Base-by-base conservation (phyloP, 1,140 invertebrate species). In the Lasaia peninsularis region DNA sequence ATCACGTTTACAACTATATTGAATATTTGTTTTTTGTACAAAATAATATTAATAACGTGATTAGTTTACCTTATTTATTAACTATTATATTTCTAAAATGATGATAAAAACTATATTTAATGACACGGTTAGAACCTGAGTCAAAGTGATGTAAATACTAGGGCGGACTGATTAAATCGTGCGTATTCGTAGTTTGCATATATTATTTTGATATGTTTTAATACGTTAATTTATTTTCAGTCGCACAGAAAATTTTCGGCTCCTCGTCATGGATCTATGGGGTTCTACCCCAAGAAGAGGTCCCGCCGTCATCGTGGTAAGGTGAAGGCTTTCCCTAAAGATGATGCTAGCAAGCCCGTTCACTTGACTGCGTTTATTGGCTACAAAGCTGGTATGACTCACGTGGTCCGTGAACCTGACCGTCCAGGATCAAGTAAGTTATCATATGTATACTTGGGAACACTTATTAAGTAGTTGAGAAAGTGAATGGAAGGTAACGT, bases 331-430 rank as follows among this genome's bases (percentile, higher is more conserved):
- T 99, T 99, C 92, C 99, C 99, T n/a, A 99, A 98, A 82, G 99
- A 99, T 94, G 98, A 99, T 83, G 92, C 94, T 16, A 93, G 88
- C 65, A 99, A 99, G 86, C 98, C 99, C 31, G 96, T 99, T 4
- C 99, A 99, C 91, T 91, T 99, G 33, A 99, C 99, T 5, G 96
- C 98, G 56, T 99, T 99, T 88, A 92, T 99, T 67, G 97, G 95
- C 48, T 99, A 99, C 89, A 99, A 99, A 89, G 98, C 98, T 86
- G 99, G 99, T 85, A 99, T 99, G 99, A 99, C 98, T 67, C 99
- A 99, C 86, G 96, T 99, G 88, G 96, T 99, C 2, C 93, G 99
- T 76, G 98, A 99, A 92, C 98, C 98, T 50, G 98, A 99, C 90
- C 94, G 98, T 91, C 98, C 98, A 81, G 99, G 98, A 60, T 99